phyloP scores from a whole-genome alignment of 2,797 vertebrate genomes.

The Mormyrops attenuatus region DNA sequence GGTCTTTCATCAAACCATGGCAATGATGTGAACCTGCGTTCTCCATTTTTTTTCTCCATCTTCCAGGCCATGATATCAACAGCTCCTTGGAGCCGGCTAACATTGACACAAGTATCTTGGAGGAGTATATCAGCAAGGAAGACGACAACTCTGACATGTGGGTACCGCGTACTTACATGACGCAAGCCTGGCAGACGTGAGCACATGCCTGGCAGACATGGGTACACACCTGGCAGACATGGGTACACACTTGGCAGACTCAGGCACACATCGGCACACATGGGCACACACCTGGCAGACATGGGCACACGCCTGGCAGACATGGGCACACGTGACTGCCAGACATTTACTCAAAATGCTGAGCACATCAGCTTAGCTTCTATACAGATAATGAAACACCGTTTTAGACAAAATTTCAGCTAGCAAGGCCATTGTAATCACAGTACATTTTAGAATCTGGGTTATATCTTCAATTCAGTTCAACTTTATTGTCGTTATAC shows the following conservation, averaged over 20 bases:
- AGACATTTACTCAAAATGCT: background rate
- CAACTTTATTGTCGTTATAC: no score
- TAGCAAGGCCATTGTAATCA: background rate
- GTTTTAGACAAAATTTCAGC: background rate
- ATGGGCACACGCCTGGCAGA: no score
- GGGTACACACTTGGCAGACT: background rate
- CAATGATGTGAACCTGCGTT: conserved; percentile 14
- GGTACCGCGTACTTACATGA: conserved; percentile 52
- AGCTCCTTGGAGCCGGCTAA: conserved; percentile 94
- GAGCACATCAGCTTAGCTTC: background rate
- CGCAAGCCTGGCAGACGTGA: conserved; percentile 34
- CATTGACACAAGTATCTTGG: conserved; percentile 98
- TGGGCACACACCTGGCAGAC: background rate
- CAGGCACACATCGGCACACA: background rate
- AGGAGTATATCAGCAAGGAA: conserved; percentile 98
- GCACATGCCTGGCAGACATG: background rate
- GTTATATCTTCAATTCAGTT: background rate
- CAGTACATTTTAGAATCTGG: background rate
- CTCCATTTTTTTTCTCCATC: conserved; percentile 39
- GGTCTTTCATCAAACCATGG: background rate
- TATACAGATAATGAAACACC: background rate
- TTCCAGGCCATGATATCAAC: conserved; percentile 92
- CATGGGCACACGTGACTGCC: background rate
- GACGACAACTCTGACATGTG: conserved; percentile 96
- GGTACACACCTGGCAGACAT: background rate